Percentiles rank a stretch among this genome's conserved stretches.
Conservation (phyloP, 2,797 vertebrate genomes). For the Cetoscarus ocellatus region DNA sequence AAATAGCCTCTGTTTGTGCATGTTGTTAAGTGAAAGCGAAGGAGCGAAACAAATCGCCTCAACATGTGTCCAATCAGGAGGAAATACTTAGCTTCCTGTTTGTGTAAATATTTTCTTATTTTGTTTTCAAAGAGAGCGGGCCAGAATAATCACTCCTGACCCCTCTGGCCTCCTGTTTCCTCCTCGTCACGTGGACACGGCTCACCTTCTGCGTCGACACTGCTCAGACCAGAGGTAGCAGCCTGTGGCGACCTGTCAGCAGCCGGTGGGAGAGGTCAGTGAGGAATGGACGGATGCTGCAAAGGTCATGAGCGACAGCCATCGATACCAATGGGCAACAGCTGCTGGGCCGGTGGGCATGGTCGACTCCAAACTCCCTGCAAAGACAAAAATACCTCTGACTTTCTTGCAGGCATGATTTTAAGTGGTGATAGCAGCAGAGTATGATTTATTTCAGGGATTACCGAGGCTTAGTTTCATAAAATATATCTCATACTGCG, state of each 20-base stretch:
- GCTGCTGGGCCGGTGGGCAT: constrained; percentile 34
- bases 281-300: constrained; percentile 34
- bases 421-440: not conserved
- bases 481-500: not conserved
- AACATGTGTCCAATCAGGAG: constrained; percentile 75
- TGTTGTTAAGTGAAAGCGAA: not conserved
- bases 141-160: constrained; percentile 69
- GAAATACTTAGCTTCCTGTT: constrained; percentile 77
- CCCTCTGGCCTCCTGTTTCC: constrained; percentile 59
- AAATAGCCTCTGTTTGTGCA: constrained; percentile 1
- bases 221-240: constrained; percentile 10
- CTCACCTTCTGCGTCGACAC: constrained; percentile 31
- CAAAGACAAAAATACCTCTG: constrained; percentile 12
- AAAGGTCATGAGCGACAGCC: constrained; percentile 39
- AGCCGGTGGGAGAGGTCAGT: constrained; percentile 16
- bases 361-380: not conserved
- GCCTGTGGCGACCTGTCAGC: constrained; percentile 14
- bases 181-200: not conserved
- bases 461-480: not conserved
- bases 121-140: constrained; percentile 65
- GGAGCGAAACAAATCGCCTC: constrained; percentile 25
- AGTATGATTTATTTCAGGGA: not conserved
- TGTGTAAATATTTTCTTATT: constrained; percentile 78
- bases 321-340: constrained; percentile 51
- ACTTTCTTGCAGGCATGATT: constrained; percentile 1